phyloP scores from a whole-genome alignment of 92 coral and sea anemone species.

The Heliopora coerulea region DNA sequence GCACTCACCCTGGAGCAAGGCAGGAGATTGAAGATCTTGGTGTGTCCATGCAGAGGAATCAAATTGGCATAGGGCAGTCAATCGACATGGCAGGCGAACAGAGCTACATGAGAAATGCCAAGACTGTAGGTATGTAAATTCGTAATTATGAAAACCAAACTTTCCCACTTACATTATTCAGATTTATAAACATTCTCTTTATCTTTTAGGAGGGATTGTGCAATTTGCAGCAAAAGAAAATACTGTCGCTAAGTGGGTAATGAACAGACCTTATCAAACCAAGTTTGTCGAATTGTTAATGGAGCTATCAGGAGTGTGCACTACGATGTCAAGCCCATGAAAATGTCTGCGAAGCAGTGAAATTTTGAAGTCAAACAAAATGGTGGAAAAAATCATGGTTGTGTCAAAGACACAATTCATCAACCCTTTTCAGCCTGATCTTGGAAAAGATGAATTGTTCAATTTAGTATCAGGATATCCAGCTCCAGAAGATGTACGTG shows the following conservation, averaged over 20 bases:
- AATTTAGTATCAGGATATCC: conserved; percentile 24
- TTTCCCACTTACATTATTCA: too few relatives aligned
- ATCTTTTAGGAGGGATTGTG: not conserved
- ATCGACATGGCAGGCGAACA: conserved; percentile 26
- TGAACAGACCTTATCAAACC: conserved; percentile 23
- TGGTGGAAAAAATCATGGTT: not conserved
- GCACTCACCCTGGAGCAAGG: conserved; percentile 35
- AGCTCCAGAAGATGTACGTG: conserved; percentile 14
- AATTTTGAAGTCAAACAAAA: conserved; percentile 6
- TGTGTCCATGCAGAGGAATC: not conserved
- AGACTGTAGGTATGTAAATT: conserved; percentile 26
- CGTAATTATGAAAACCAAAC: too few relatives aligned
- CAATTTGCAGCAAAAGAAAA: conserved; percentile 24
- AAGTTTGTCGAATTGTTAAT: conserved; percentile 12
- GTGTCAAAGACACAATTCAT: not conserved
- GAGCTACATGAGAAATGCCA: conserved; percentile 8
- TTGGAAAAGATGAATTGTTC: not conserved
- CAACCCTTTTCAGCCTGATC: conserved; percentile 2
- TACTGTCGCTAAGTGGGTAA: conserved; percentile 10
- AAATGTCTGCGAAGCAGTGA: conserved; percentile 13
- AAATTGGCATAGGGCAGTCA: conserved; percentile 25
- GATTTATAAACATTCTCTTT: not conserved
- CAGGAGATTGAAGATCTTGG: conserved; percentile 31
- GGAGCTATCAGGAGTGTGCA: not conserved
- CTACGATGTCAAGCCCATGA: not conserved